Evolutionary conservation across 2,888 invertebrate species (phyloP).

Genomic region (Panopea generosa): DNA sequence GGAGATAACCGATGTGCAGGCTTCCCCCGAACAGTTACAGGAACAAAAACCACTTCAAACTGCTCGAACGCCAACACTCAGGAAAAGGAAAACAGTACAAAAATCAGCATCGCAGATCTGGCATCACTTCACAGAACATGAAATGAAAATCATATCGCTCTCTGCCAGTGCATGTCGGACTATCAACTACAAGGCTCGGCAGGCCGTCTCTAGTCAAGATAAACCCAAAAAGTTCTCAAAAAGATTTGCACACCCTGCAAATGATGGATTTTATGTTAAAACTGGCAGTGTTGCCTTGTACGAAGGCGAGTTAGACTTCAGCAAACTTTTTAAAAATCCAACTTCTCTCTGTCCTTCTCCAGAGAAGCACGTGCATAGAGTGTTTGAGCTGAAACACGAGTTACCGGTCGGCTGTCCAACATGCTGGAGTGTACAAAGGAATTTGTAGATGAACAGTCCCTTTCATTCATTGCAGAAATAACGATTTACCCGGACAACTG

Average conservation of each 20-base stretch:
- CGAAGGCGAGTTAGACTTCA: slow-evolving; percentile 31
- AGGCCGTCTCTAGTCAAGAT: slow-evolving; percentile 6
- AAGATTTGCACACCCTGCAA: slow-evolving; percentile 17
- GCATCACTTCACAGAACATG: slow-evolving; percentile 44
- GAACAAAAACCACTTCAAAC: neutral
- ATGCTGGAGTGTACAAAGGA: slow-evolving; percentile 69
- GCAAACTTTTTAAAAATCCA: slow-evolving; percentile 32
- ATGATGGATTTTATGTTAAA: slow-evolving; percentile 60
- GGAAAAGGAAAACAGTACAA: slow-evolving; percentile 30
- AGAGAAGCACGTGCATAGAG: slow-evolving; percentile 41
- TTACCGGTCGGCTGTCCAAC: slow-evolving; percentile 68
- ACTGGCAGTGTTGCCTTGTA: slow-evolving; percentile 38
- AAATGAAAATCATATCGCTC: slow-evolving; percentile 52
- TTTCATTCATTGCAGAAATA: too few relatives aligned
- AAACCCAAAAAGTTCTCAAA: slow-evolving; percentile 15
- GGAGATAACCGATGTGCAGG: too few relatives aligned
- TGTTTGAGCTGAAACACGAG: slow-evolving; percentile 35
- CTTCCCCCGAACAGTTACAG: too few relatives aligned
- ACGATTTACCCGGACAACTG: too few relatives aligned
- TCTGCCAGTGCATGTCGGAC: slow-evolving; percentile 52
- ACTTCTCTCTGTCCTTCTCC: slow-evolving; percentile 59
- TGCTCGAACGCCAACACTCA: slow-evolving; percentile 12
- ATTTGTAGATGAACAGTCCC: slow-evolving; percentile 30
- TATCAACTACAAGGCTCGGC: slow-evolving; percentile 45
- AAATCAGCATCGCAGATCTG: slow-evolving; percentile 28